A percentile compares a stretch with the other conserved stretches of the same genome.
These are phyloP conservation scores for Drosophila kuntzei DNA, from an alignment of 2,888 invertebrate genomes.

Conservation along the genomic window DNA sequence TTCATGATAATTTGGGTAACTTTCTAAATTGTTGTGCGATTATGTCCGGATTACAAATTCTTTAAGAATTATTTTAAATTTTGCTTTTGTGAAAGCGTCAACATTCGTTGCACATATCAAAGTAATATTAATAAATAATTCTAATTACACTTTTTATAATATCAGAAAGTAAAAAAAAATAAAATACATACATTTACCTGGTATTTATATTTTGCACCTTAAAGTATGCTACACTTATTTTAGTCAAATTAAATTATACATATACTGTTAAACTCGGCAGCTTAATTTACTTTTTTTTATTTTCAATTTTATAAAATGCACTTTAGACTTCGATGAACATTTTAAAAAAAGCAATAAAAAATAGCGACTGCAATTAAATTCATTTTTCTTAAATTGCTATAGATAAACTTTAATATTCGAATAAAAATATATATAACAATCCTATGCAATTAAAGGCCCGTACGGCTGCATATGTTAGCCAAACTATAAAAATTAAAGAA, in stretches of 20 bases:
- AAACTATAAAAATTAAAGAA: not conserved
- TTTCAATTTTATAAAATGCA: too few relatives aligned
- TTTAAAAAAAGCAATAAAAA: slow-evolving; percentile 8
- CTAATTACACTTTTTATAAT: too few relatives aligned
- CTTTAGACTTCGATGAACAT: not conserved
- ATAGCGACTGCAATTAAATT: slow-evolving; percentile 29
- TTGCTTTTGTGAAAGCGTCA: too few relatives aligned
- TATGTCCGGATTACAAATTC: not conserved
- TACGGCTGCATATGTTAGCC: slow-evolving; percentile 45
- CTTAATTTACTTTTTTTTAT: too few relatives aligned
- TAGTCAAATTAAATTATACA: too few relatives aligned
- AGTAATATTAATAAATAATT: too few relatives aligned
- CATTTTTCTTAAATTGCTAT: slow-evolving; percentile 31
- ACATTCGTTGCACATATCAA: too few relatives aligned
- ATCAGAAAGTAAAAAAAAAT: too few relatives aligned
- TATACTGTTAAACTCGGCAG: not conserved
- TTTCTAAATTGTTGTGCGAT: not conserved
- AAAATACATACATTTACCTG: not conserved
- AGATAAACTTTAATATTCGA: slow-evolving; percentile 13
- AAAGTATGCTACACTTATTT: not conserved
- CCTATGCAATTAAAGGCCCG: slow-evolving; percentile 30
- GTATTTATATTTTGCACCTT: not conserved
- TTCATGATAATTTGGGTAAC: slow-evolving; percentile 1
- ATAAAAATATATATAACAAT: slow-evolving; percentile 15
- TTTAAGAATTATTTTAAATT: not conserved